A percentile compares a stretch with the other conserved stretches of the same genome.
These are phyloP conservation scores for Euphydryas editha DNA, from an alignment of 2,888 invertebrate genomes.

Conservation along the genomic window DNA sequence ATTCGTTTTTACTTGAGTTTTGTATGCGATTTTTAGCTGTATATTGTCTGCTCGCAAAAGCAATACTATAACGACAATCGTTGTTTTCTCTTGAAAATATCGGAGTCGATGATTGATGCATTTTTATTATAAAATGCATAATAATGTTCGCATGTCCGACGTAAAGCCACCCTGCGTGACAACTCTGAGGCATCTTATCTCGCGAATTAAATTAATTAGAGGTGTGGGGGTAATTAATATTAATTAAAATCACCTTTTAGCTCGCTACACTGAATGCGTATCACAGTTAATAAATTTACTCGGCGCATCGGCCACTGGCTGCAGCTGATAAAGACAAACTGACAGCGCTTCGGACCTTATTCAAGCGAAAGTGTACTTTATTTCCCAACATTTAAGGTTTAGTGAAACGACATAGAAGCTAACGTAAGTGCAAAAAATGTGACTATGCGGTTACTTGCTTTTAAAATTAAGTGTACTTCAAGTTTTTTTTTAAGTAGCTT, in stretches of 20 bases:
- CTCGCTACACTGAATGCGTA: slow-evolving; percentile 80
- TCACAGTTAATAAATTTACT: slow-evolving; percentile 83
- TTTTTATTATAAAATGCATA: slow-evolving; percentile 33
- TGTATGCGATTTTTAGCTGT: not conserved
- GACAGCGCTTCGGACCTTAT: slow-evolving; percentile 47
- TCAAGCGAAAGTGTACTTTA: slow-evolving; percentile 41
- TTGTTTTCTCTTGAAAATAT: not conserved
- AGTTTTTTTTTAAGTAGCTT: slow-evolving; percentile 14
- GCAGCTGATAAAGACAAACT: slow-evolving; percentile 75
- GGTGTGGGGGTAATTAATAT: slow-evolving; percentile 83
- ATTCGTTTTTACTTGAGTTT: not conserved
- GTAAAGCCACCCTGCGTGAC: slow-evolving; percentile 56
- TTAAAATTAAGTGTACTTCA: slow-evolving; percentile 28
- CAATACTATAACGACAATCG: not conserved
- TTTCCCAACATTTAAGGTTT: slow-evolving; percentile 24
- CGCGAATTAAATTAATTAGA: slow-evolving; percentile 81
- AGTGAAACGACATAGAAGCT: slow-evolving; percentile 34
- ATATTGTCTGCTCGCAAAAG: not conserved
- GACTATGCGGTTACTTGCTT: slow-evolving; percentile 31
- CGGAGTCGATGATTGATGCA: slow-evolving; percentile 16
- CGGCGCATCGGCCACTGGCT: slow-evolving; percentile 71
- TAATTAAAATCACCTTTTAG: slow-evolving; percentile 82
- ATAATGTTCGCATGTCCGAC: slow-evolving; percentile 36
- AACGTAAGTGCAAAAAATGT: slow-evolving; percentile 36
- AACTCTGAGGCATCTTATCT: slow-evolving; percentile 67